phyloP scores from a whole-genome alignment of 1,140 invertebrate genomes.

The Drosophila nasuta region DNA sequence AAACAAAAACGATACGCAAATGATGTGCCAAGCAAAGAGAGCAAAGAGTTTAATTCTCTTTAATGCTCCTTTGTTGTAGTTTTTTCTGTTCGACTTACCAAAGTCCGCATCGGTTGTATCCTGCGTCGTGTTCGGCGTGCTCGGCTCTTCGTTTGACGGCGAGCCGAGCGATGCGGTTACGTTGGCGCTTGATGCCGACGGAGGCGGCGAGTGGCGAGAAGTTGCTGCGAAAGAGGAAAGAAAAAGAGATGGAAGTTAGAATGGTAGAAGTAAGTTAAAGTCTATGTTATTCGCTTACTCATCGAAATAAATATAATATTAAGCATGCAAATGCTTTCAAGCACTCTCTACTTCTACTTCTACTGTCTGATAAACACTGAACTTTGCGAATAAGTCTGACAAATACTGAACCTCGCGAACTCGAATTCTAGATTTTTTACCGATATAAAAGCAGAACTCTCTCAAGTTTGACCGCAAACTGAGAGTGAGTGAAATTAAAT shows the following conservation, averaged over 20 bases:
- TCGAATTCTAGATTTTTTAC: background rate
- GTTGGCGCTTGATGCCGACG: conserved; percentile 11
- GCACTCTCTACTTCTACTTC: too few relatives aligned
- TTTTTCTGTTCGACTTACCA: conserved; percentile 54
- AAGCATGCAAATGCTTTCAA: background rate
- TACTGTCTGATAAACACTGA: background rate
- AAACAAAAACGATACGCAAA: conserved; percentile 43
- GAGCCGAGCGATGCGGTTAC: conserved; percentile 33
- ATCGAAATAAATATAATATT: too few relatives aligned
- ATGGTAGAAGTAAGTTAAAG: background rate
- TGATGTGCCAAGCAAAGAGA: background rate
- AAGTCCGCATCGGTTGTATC: conserved; percentile 66
- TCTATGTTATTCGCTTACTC: background rate
- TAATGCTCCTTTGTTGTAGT: background rate
- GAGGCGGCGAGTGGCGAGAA: conserved; percentile 65
- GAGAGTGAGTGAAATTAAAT: background rate
- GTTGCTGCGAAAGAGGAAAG: conserved; percentile 36
- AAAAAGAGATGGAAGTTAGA: background rate
- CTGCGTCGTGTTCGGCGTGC: conserved; percentile 63
- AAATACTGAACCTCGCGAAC: background rate
- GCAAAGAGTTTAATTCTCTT: background rate
- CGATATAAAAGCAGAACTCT: background rate
- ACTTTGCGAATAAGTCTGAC: background rate
- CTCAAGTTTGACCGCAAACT: background rate
- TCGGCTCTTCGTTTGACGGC: conserved; percentile 58